These are phyloP conservation scores for Mus minutoides DNA, from an alignment of 2,797 vertebrate species.

Conservation along the genomic window DNA sequence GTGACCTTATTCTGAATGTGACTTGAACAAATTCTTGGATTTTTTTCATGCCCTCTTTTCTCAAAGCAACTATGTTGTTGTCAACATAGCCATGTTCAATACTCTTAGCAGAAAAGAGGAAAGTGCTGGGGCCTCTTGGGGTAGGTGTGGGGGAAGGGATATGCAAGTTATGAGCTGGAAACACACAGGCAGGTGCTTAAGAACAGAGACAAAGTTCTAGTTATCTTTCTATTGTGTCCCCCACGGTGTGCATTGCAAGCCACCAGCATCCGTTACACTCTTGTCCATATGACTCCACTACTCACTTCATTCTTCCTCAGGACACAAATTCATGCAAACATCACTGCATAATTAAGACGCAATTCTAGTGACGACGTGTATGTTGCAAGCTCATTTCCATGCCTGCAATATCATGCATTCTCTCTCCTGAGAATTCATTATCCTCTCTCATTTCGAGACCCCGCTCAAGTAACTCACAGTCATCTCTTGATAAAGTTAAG, in stretches of 20 bases:
- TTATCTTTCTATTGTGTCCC: neutral
- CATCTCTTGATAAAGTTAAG: neutral
- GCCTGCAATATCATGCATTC: neutral
- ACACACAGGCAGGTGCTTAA: neutral
- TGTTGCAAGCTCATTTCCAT: neutral
- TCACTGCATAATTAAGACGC: neutral
- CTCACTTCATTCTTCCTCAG: neutral
- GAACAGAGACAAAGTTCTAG: neutral
- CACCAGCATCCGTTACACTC: neutral
- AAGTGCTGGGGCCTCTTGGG: neutral
- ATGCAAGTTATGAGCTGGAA: neutral
- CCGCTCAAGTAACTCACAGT: neutral
- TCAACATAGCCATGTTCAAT: neutral
- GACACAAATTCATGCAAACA: neutral
- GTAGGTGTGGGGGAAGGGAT: neutral
- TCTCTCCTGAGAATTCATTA: neutral
- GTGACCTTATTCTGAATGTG: neutral
- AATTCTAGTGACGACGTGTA: neutral
- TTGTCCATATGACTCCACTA: neutral
- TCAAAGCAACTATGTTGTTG: neutral
- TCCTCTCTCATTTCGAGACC: neutral
- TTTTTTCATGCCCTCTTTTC: neutral
- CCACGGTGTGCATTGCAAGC: neutral
- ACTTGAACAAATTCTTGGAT: neutral
- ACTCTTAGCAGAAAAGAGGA: neutral